Evolutionary conservation across 2,113 vertebrate species (phyloP).

Genomic region (Nesogale talazaci): DNA sequence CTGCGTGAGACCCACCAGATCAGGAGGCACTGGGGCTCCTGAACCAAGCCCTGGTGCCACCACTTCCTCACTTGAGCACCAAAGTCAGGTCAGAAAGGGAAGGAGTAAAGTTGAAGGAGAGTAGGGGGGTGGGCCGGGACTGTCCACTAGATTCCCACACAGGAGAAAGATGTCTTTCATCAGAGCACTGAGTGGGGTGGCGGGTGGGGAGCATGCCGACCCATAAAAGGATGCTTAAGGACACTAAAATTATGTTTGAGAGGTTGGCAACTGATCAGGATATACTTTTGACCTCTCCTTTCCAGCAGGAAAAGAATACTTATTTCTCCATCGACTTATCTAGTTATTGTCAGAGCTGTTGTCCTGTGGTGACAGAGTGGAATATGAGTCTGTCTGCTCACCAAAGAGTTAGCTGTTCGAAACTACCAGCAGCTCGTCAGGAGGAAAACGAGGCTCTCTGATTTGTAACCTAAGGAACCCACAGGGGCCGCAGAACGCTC

Average conservation of each 20-base stretch:
- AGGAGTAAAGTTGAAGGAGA: fast-evolving
- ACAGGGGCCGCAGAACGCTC: too few relatives aligned
- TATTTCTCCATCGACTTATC: not conserved
- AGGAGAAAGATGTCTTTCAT: not conserved
- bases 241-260: not conserved
- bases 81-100: not conserved
- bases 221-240: not conserved
- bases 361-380: not conserved
- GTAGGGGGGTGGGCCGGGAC: too few relatives aligned
- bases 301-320: not conserved
- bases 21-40: fast-evolving
- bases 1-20: not conserved
- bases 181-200: not conserved
- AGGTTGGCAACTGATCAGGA: fast-evolving
- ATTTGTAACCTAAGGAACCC: too few relatives aligned
- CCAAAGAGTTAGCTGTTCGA: not conserved
- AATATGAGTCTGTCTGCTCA: not conserved
- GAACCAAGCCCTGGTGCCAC: fast-evolving
- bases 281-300: not conserved
- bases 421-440: too few relatives aligned
- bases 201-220: too few relatives aligned
- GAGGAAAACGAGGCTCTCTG: too few relatives aligned
- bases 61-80: not conserved
- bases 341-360: not conserved
- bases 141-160: not conserved